Evolutionary conservation across 2,113 vertebrate genomes (phyloP), one percentile per base, ranked within the genome.

Genomic region (Chloroceryle aenea): DNA sequence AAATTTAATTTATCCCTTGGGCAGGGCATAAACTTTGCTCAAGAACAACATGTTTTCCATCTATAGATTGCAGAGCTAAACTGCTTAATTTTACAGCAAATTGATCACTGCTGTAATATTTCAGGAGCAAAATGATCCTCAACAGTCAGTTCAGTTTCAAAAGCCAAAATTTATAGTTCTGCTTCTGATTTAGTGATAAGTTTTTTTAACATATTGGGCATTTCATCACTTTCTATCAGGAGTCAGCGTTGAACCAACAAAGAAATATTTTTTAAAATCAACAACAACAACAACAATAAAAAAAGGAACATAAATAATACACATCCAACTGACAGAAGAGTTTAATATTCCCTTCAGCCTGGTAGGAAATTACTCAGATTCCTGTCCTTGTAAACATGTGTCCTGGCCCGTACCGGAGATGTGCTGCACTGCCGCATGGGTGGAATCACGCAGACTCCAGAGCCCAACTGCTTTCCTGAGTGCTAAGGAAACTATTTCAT

Each of bases 21-120:
- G 97, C 95, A 95, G 92, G 93, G 97, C 95, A 97, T 98, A 98
- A 98, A 98, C 97, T 98, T 98, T 96, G 97, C 95, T 97, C 87
- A 96, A 97, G 95, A 98, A 97, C 97, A 98, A 98, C 98, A 96
- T 97, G 97, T 96, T 97, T 97, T 95, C 96, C 91, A 95, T 97
- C 96, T 98, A 97, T 97, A 98, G 98, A 98, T 97, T 98, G 98
- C 98, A 97, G 96, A 98, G 97, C 96, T 96, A 97, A 98, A 98
- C 97, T 92, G 96, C 95, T 98, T 98, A 95, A 97, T 98, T 98
- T 98, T 98, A 98, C 94, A 98, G 97, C 97, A 97, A 98, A 98
- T 98, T 98, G 98, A 98, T 98, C 98, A 98, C 96, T 85, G 94
- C 97, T 97, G 93, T 98, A 98, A 98, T 98, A 98, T 98, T 98